Percentiles rank a stretch among this genome's conserved stretches.
Conservation (phyloP, 2,888 invertebrate genomes). For the Ennomos quercinarius region DNA sequence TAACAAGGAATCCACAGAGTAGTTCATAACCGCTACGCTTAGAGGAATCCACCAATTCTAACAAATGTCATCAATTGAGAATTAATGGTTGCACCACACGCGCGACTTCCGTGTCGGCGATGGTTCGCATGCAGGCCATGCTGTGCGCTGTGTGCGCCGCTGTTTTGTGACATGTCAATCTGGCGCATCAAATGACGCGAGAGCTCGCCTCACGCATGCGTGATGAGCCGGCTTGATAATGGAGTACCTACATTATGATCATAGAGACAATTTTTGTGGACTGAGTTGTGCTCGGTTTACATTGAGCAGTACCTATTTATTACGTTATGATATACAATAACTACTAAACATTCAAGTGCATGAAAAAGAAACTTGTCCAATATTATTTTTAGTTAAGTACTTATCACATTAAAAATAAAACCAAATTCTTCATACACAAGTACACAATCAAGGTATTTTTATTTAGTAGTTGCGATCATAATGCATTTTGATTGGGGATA, state of each 20-base stretch:
- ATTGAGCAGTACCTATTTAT: conserved; percentile 2
- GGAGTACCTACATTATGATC: no score
- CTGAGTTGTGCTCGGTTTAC: not conserved
- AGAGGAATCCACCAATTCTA: conserved; percentile 7
- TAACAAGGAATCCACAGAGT: conserved; percentile 8
- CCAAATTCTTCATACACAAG: no score
- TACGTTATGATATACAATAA: no score
- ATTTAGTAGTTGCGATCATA: no score
- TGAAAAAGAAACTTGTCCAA: no score
- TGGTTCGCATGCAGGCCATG: conserved; percentile 27
- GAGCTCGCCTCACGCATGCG: conserved; percentile 36
- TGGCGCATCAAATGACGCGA: conserved; percentile 31
- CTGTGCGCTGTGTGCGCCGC: not conserved
- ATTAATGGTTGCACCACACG: conserved; percentile 25
- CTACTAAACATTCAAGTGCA: no score
- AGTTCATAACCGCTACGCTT: no score
- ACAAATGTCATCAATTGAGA: conserved; percentile 14
- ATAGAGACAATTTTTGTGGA: conserved; percentile 3
- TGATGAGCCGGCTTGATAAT: conserved; percentile 48
- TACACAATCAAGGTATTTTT: no score
- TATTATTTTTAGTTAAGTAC: no score
- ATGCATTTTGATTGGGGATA: no score
- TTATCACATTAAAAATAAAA: no score
- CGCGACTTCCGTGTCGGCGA: conserved; percentile 30
- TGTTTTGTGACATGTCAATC: conserved; percentile 42